Base-by-base conservation (phyloP, 2,113 vertebrate species). In the Reinhardtius hippoglossoides region DNA sequence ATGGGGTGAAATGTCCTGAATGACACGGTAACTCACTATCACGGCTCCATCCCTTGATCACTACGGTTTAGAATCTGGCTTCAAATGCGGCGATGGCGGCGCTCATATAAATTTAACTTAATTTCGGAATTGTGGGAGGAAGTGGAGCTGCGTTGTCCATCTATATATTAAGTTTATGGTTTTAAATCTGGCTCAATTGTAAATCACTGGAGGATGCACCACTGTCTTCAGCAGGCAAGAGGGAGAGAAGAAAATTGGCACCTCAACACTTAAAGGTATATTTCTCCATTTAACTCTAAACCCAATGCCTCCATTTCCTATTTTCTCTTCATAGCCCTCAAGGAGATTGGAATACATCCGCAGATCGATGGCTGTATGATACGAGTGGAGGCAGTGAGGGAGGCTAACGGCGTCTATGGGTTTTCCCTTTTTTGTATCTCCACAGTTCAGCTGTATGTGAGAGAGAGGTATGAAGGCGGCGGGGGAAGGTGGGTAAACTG, bases 341-440 rank as follows among this genome's bases (percentile, higher is more conserved):
- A 74, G 75, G 81, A 59, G 54, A 79, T 71, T 67, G 78, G 72
- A 85, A 72, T 64, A 86, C 81, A 86, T 85, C 83, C 68, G 61
- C 58, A 57, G 74, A 88, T 81, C 59, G 80, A 87, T 87, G 72
- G 54, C 63, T 77, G 69, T 14, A 69, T 79, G 77, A 87, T 85
- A 83, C 48, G 67, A 73, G 55, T 27, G 31, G 82, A 58, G 69
- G 54, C 71, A 79, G 67, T 58, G 55, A 76, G 46, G 64, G 61
- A 70, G 61, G 73, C 63, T 54, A 81, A 81, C 37, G 71, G 18
- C 55, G 58, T 72, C 60, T 78, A 67, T 40, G 50, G 52, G 23
- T 31, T 71, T 78, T 66, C 67, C 31, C 23, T 50, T 67, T 70
- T 76, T 80, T 91, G 31, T 91, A 91, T 91, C 89, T 80, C 75